Base-by-base conservation (phyloP, 1,140 invertebrate genomes). In the Drosophila gunungcola region DNA sequence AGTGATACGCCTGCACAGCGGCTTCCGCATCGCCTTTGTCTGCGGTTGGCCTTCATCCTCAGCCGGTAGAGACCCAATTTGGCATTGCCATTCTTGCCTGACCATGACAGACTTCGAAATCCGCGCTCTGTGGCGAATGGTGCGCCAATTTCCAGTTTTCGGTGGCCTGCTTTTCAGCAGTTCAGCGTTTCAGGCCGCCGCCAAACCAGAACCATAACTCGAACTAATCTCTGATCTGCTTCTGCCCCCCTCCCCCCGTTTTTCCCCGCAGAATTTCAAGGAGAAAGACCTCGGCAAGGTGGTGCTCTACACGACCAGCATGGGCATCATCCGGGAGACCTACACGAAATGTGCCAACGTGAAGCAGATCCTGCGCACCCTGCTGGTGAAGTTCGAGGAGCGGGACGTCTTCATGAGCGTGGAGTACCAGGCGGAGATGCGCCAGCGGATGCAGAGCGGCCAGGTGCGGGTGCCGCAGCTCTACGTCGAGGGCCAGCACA, bases 371-470 rank as follows among this genome's bases (percentile, higher is more conserved):
- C 94, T 99, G 55, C 95, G 97, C 88, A 98, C 97, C 25, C 95
- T 98, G 70, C 94, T 99, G 93, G 95, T 98, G 29, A 97, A 98
- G 91, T 98, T 96, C 91, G 97, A 98, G 76, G 98, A 99, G 92
- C 93, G 97, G 69, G 98, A 99, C 91, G 95, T 98, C 57, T 99
- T 98, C 93, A 98, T 98, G 96, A 97, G 96, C 91, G 94, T 94
- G 34, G 97, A 98, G 89, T 96, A 96, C 79, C 98, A 98, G 90
- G 94, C 95, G 53, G 98, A 99, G 93, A 95, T 99, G 55, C 95
- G 94, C 80, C 96, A 98, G 64, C 94, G 98, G 57, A 95, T 98
- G 93, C 95, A 94, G 39, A 94, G 93, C 62, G 94, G 95, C n/a
- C 93, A 95, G 36, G 95, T 98, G 48, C 91, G 95, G 10, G 95